Conservation (phyloP, 2,888 invertebrate species). For the Eupithecia vulgata region DNA sequence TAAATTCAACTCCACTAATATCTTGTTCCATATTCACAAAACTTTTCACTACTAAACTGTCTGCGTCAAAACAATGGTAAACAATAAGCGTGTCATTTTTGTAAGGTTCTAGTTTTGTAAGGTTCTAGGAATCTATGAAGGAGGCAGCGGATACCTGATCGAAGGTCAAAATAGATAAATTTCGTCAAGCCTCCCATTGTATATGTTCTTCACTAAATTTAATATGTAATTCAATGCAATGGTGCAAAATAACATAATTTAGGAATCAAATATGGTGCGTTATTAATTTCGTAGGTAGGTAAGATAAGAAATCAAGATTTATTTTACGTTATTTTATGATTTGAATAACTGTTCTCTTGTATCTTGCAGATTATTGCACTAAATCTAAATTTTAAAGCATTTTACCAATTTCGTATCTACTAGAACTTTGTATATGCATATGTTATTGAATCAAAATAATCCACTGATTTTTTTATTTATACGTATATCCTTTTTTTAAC, state of each 20-base stretch:
- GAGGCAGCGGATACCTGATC: too few relatives aligned
- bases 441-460: neutral
- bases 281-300: slow-evolving; percentile 26
- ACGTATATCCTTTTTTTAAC: neutral
- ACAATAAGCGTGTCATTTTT: too few relatives aligned
- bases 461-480: neutral
- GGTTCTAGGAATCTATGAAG: too few relatives aligned
- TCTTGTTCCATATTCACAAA: too few relatives aligned
- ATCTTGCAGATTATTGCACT: slow-evolving; percentile 1
- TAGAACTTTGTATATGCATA: neutral
- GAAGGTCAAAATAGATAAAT: neutral
- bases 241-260: slow-evolving; percentile 39
- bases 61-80: too few relatives aligned
- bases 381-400: neutral
- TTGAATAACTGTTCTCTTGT: neutral
- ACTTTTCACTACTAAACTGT: too few relatives aligned
- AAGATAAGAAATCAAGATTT: slow-evolving; percentile 4
- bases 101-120: too few relatives aligned
- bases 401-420: neutral
- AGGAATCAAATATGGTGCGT: slow-evolving; percentile 29
- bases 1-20: too few relatives aligned
- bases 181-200: slow-evolving; percentile 45
- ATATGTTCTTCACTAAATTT: slow-evolving; percentile 14
- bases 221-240: slow-evolving; percentile 30
- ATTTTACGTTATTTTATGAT: neutral